Percentiles rank a stretch among this genome's conserved stretches.
Evolutionary conservation across 2,113 vertebrate genomes (phyloP).

Genomic region (Pipra filicauda): DNA sequence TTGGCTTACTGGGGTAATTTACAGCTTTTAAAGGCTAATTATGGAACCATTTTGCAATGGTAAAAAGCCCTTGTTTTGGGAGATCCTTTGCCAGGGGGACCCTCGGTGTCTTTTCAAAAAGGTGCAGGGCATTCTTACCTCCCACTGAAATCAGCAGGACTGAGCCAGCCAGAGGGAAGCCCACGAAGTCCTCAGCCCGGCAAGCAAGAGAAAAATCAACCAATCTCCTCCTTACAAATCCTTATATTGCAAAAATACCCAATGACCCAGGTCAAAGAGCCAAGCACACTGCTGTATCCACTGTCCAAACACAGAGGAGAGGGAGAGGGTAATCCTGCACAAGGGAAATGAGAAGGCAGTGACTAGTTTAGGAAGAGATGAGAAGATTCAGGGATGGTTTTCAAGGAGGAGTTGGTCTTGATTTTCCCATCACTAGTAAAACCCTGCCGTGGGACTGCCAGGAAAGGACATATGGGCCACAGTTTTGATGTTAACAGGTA

Average conservation of each 20-base stretch:
- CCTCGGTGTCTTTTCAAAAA: not conserved
- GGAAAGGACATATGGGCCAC: rapidly evolving
- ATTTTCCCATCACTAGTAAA: not conserved
- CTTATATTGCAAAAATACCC: not conserved
- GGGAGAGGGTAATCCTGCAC: not conserved
- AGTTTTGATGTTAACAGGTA: not conserved
- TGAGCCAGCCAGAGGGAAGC: not conserved
- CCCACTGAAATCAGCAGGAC: not conserved
- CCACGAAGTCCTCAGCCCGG: not conserved
- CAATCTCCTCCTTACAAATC: not conserved
- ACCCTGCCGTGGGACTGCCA: not conserved
- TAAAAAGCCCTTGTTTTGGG: not conserved
- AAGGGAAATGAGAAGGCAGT: not conserved
- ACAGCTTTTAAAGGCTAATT: slow-evolving; percentile 33
- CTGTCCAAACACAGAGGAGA: not conserved
- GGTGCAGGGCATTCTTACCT: not conserved
- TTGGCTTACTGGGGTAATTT: slow-evolving; percentile 56
- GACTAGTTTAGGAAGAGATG: not conserved
- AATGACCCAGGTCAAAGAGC: not conserved
- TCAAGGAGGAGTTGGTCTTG: not conserved
- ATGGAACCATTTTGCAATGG: slow-evolving; percentile 18
- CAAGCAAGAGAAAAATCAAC: not conserved
- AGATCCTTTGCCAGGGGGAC: not conserved
- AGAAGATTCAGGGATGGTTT: not conserved
- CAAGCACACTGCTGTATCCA: not conserved